Evolutionary conservation across 2,113 vertebrate species (phyloP), one percentile per base, ranked within the genome.

Genomic region (Leucopternis melanops): DNA sequence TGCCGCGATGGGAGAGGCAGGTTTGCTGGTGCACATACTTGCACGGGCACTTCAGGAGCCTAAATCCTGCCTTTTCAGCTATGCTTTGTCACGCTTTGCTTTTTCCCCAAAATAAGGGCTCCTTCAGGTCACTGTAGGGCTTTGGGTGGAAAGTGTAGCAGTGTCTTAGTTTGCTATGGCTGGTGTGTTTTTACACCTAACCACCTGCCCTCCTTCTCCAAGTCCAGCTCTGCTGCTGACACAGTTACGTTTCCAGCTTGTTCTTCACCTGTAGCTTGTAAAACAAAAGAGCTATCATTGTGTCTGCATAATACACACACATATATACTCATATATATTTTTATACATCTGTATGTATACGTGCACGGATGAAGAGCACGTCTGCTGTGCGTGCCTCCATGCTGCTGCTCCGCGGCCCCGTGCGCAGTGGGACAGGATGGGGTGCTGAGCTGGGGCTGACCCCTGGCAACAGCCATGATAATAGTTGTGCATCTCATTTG

Each of bases 361-460:
- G 10, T 57, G 20, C 16, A 8, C 1, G 32, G 54, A 22, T 20
- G 66, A 44, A 1, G 25, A 61, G 40, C 19, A 11, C 2, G 0
- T 8, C 34, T 40, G 36, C 62, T 72, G 49, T 52, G 22, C 36
- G 40, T 65, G 40, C 61, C 36, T n/a, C 32, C 0, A 0, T 17
- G 67, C 81, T 78, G 34, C 65, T 59, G 38, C 59, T 67, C 44
- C 4, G 5, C 11, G 3, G 21, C 22, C 44, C 16, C 0, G 0
- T 0, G 5, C 0, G 6, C 4, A 14, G 5, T 5, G 55, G 67
- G 57, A 6, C 9, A 14, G 58, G 55, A 40, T 27, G 42, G 44
- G 62, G 17, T 14, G 22, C 44, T 32, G 72, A 66, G 36, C 45
- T 49, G 40, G 50, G 62, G 8, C 25, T 84, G 18, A 12, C 85